A percentile compares a stretch with the other conserved stretches of the same genome.
Evolutionary conservation across 2,113 vertebrate genomes (phyloP).

Genomic region (Bubo bubo): DNA sequence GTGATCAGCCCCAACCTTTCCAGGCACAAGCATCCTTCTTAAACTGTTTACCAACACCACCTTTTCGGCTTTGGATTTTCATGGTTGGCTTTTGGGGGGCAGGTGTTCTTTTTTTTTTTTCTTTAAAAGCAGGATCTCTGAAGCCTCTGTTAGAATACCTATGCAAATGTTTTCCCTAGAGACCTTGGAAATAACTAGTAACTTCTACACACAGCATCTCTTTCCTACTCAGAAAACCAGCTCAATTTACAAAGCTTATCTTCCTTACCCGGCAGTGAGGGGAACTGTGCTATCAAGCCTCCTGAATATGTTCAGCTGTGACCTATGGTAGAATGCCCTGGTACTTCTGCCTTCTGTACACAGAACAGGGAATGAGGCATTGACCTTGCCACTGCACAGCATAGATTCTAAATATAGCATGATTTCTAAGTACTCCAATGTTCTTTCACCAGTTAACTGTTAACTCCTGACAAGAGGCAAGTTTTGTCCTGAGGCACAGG

Average conservation of each 20-base stretch:
- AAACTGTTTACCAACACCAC: not conserved
- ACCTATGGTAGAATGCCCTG: not conserved
- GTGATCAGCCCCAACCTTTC: not conserved
- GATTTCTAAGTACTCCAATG: not conserved
- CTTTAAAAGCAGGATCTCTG: not conserved
- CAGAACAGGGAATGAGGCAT: not conserved
- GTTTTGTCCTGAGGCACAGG: not conserved
- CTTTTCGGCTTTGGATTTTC: not conserved
- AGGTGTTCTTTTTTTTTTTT: not conserved
- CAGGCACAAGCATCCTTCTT: not conserved
- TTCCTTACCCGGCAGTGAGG: not conserved
- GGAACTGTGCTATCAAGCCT: not conserved
- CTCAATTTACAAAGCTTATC: not conserved
- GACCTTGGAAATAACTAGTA: not conserved
- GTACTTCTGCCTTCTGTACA: not conserved
- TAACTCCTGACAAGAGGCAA: conserved; percentile 10
- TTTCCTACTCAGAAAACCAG: not conserved
- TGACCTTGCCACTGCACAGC: not conserved
- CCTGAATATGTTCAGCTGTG: not conserved
- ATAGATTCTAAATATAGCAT: conserved; percentile 24
- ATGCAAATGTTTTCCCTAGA: not conserved
- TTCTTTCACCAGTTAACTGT: conserved; percentile 35
- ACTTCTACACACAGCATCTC: not conserved
- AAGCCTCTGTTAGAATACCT: not conserved
- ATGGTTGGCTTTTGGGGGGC: accelerated